phyloP scores from a whole-genome alignment of 2,113 vertebrate genomes.

The Hemiscyllium ocellatum region DNA sequence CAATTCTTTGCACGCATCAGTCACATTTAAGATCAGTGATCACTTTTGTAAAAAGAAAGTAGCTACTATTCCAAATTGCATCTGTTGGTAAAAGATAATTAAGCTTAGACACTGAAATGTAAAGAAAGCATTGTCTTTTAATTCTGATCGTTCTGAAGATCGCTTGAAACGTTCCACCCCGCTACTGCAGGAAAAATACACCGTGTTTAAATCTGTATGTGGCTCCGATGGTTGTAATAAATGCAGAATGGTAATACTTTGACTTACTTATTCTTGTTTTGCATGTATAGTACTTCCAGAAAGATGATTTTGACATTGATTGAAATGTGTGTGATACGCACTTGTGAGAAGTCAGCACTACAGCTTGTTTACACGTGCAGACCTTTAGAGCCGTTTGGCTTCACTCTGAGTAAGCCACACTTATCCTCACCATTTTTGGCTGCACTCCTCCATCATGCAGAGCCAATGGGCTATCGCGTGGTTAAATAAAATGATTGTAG shows the following conservation, averaged over 20 bases:
- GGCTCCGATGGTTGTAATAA: neutral
- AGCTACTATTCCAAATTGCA: no score
- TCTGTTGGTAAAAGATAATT: no score
- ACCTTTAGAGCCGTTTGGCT: neutral
- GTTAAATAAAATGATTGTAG: neutral
- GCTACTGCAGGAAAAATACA: no score
- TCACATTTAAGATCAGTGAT: neutral
- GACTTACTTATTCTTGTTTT: no score
- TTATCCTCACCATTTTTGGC: no score
- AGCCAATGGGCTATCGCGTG: neutral
- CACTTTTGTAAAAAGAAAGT: neutral
- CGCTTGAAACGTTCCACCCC: no score
- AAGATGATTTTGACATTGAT: neutral
- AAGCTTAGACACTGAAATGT: no score
- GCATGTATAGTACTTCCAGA: neutral
- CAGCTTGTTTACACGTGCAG: accelerated
- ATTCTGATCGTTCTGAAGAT: no score
- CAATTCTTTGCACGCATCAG: no score
- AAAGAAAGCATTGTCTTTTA: no score
- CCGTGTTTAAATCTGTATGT: neutral
- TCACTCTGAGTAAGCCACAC: no score
- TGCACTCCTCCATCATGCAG: neutral
- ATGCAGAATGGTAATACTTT: neutral
- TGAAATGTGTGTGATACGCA: no score
- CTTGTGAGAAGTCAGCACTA: neutral